These are phyloP conservation scores for Sylvia atricapilla DNA, from an alignment of 2,113 vertebrate genomes.

Conservation along the genomic window DNA sequence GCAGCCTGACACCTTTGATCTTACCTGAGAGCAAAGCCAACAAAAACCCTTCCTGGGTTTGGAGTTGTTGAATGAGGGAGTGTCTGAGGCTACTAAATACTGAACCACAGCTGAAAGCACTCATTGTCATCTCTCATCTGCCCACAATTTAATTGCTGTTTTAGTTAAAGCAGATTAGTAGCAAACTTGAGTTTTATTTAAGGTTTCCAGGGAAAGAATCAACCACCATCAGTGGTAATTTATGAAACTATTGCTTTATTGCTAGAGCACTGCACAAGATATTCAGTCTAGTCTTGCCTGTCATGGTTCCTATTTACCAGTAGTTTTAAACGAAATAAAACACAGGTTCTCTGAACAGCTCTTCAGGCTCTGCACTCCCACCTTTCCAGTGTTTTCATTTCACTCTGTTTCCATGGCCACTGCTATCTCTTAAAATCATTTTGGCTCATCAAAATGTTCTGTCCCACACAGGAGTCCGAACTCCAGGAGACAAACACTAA, in stretches of 20 bases:
- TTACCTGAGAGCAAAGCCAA: background rate
- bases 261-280: background rate
- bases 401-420: background rate
- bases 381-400: background rate
- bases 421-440: background rate
- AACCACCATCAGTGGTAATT: background rate
- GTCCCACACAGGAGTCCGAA: background rate
- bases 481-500: background rate
- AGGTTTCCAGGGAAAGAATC: background rate
- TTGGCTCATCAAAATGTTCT: background rate
- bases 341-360: background rate
- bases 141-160: background rate
- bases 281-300: background rate
- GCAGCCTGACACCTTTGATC: background rate
- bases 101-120: background rate
- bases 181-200: background rate
- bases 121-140: background rate
- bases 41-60: background rate
- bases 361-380: background rate
- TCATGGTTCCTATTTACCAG: background rate
- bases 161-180: background rate
- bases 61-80: background rate
- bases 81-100: background rate
- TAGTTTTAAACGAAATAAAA: background rate
- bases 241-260: background rate